These are phyloP conservation scores for Anoplopoma fimbria DNA, from an alignment of 2,113 vertebrate genomes.

Conservation along the genomic window DNA sequence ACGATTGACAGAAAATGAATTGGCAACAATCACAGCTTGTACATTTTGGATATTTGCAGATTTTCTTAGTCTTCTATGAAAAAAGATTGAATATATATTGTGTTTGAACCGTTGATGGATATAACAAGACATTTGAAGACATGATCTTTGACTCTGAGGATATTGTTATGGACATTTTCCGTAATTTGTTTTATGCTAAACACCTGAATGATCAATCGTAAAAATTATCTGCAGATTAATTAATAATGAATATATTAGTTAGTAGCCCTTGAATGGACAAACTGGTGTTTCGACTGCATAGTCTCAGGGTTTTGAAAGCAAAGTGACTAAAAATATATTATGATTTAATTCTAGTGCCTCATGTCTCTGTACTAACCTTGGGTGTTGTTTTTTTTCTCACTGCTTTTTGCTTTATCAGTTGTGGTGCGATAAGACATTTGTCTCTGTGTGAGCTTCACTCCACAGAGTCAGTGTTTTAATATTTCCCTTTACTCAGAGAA, in stretches of 20 bases:
- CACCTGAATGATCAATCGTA: not conserved
- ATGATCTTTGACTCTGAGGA: not conserved
- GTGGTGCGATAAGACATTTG: not conserved
- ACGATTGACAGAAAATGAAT: not conserved
- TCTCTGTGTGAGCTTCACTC: slow-evolving; percentile 8
- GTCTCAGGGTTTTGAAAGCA: not conserved
- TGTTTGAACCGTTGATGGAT: not conserved
- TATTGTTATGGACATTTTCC: not conserved
- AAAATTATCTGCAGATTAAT: not conserved
- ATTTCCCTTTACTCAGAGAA: slow-evolving; percentile 36
- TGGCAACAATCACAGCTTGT: not conserved
- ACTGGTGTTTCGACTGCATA: not conserved
- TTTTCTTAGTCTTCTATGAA: not conserved
- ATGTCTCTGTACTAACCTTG: not conserved
- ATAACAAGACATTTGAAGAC: not conserved
- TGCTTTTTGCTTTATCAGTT: not conserved
- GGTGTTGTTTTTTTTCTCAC: not conserved
- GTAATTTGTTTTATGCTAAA: not conserved
- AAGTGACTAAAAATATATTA: not conserved
- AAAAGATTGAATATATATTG: not conserved
- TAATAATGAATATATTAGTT: not conserved
- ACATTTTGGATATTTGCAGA: not conserved
- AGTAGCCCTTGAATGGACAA: not conserved
- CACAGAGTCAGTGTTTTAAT: slow-evolving; percentile 10
- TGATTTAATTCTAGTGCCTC: no score